phyloP scores from a whole-genome alignment of 1,140 invertebrate genomes.

The Zaprionus capensis region DNA sequence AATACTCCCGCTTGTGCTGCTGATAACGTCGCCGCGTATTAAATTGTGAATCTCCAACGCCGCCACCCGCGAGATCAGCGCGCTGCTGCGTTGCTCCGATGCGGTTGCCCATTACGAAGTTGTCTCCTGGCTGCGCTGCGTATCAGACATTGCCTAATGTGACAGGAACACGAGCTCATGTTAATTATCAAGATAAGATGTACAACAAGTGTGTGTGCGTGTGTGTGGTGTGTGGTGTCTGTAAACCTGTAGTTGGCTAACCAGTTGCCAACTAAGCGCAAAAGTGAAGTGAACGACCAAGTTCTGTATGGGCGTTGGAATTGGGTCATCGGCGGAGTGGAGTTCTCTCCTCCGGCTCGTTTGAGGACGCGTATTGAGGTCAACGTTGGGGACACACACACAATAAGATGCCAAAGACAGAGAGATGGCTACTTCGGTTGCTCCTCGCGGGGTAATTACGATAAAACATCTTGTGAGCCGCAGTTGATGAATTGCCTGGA shows the following conservation, averaged over 20 bases:
- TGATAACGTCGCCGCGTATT: conserved; percentile 69
- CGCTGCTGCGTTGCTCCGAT: conserved; percentile 26
- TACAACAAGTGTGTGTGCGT: conserved; percentile 2
- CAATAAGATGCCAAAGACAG: conserved; percentile 40
- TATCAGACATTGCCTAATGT: conserved; percentile 72
- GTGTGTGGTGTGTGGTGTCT: conserved; percentile 19
- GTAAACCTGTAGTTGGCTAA: conserved; percentile 37
- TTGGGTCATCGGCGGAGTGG: conserved; percentile 64
- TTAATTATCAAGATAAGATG: conserved; percentile 34
- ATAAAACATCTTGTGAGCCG: conserved; percentile 61
- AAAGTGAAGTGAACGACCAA: conserved; percentile 70
- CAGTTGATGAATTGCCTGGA: conserved; percentile 61
- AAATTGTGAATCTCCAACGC: conserved; percentile 42
- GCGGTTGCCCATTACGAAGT: conserved; percentile 69
- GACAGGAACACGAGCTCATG: conserved; percentile 51
- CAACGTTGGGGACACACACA: conserved; percentile 28
- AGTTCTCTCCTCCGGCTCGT: conserved; percentile 42
- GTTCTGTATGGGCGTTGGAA: conserved; percentile 54
- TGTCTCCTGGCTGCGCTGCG: conserved; percentile 39
- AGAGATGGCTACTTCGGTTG: neutral
- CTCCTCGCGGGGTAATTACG: conserved; percentile 54
- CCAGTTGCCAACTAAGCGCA: conserved; percentile 61
- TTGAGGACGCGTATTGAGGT: conserved; percentile 52
- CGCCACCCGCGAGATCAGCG: conserved; percentile 22
- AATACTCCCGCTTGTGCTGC: conserved; percentile 70